Percentiles rank a stretch among this genome's conserved stretches.
Conservation (phyloP, 2,888 invertebrate genomes). For the Aleiodes alternator region DNA sequence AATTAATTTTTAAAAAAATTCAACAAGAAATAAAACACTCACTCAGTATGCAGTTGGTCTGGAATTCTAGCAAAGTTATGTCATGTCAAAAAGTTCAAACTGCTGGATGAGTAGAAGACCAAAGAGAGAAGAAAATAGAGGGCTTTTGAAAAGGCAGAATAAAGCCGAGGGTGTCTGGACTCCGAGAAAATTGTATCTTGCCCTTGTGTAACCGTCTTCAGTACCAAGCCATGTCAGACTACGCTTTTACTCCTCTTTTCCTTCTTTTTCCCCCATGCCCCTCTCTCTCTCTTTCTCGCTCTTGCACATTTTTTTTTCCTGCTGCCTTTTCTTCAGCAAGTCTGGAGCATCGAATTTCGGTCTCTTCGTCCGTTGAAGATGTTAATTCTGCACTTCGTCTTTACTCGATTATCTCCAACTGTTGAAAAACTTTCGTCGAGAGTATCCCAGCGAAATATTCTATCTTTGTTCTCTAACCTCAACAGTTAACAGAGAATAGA, state of each 20-base stretch:
- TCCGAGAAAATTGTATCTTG: conserved; percentile 34
- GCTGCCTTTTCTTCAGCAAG: background rate
- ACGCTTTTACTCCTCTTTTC: conserved; percentile 9
- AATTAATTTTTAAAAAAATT: conserved; percentile 3
- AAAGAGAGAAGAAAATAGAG: conserved; percentile 21
- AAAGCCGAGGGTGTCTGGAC: conserved; percentile 32
- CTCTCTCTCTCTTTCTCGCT: background rate
- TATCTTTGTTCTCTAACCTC: background rate
- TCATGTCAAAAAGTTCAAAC: conserved; percentile 23
- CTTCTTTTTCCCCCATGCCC: background rate
- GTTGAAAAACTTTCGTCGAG: conserved; percentile 49
- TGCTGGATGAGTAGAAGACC: conserved; percentile 13
- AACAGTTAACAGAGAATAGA: background rate
- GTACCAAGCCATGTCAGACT: conserved; percentile 8
- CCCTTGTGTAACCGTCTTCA: conserved; percentile 32
- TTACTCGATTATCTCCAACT: conserved; percentile 54
- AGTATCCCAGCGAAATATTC: conserved; percentile 20
- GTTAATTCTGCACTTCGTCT: conserved; percentile 56
- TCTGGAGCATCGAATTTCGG: conserved; percentile 38
- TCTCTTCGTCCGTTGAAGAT: conserved; percentile 46
- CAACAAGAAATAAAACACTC: background rate
- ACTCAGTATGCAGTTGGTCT: conserved; percentile 11
- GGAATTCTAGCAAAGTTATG: background rate
- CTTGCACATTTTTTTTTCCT: background rate
- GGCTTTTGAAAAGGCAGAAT: conserved; percentile 30